Conservation (phyloP, 2,888 invertebrate genomes). For the Erebia aethiops region DNA sequence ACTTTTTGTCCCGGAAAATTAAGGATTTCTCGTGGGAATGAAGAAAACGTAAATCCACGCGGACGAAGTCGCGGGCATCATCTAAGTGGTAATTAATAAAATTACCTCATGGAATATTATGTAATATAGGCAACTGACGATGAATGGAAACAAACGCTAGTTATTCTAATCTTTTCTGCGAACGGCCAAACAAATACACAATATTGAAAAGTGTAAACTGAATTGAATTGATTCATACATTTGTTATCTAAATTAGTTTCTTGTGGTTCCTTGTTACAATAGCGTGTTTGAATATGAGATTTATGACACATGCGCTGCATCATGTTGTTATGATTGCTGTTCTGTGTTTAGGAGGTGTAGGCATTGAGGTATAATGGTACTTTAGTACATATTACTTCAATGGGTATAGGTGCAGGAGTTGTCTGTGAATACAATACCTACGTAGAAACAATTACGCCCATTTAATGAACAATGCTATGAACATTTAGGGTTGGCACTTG, state of each 20-base stretch:
- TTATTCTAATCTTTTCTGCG: not conserved
- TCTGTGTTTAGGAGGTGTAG: constrained; percentile 18
- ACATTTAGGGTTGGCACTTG: constrained; percentile 7
- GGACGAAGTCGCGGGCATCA: too few relatives aligned
- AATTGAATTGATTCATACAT: constrained; percentile 36
- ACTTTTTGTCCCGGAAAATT: too few relatives aligned
- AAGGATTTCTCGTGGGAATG: too few relatives aligned
- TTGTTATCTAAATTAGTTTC: constrained; percentile 38
- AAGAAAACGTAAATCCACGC: too few relatives aligned
- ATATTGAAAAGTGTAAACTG: constrained; percentile 9
- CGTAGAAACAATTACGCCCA: constrained; percentile 22
- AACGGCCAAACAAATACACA: not conserved
- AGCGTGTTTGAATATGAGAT: constrained; percentile 35
- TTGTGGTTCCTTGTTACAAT: constrained; percentile 37
- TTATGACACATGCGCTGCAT: constrained; percentile 32
- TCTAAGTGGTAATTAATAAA: not conserved
- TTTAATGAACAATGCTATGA: constrained; percentile 12
- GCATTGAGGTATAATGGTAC: too few relatives aligned
- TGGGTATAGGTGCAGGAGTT: constrained; percentile 7
- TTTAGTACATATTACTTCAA: too few relatives aligned
- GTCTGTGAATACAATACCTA: constrained; percentile 22
- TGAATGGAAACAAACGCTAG: not conserved
- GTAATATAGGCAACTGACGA: not conserved
- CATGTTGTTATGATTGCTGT: constrained; percentile 31
- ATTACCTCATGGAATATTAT: not conserved